Conservation (phyloP, 1,140 invertebrate genomes). For the Heliconius himera region DNA sequence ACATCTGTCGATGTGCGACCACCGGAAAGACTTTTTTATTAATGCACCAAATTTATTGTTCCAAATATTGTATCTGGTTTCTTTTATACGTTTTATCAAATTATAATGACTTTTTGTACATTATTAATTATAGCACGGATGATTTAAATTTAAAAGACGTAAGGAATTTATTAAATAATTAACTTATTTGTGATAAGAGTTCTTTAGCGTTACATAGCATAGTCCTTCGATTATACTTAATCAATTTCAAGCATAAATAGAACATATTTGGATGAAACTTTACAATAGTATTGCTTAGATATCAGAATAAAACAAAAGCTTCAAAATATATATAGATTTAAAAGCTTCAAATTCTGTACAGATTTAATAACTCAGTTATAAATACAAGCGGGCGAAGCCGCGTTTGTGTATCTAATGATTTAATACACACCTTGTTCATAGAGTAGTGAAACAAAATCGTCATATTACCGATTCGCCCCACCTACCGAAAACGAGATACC, state of each 20-base stretch:
- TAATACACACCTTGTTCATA: constrained; percentile 30
- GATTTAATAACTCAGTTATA: too few relatives aligned
- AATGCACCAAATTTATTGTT: constrained; percentile 36
- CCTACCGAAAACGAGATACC: constrained; percentile 76
- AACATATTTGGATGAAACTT: too few relatives aligned
- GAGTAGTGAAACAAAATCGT: constrained; percentile 48
- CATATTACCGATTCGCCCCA: constrained; percentile 67
- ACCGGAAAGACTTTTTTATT: constrained; percentile 43
- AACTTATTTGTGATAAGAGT: not conserved
- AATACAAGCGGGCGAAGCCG: not conserved
- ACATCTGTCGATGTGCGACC: constrained; percentile 42
- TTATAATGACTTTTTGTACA: constrained; percentile 8
- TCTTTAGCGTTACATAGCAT: not conserved
- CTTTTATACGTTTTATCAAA: constrained; percentile 24
- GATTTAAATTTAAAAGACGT: not conserved
- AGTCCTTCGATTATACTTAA: too few relatives aligned
- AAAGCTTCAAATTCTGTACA: too few relatives aligned
- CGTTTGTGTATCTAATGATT: not conserved
- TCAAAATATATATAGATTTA: too few relatives aligned
- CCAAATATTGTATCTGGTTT: constrained; percentile 34
- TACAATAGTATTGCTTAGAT: too few relatives aligned
- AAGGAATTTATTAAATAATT: too few relatives aligned
- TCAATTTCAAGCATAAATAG: too few relatives aligned
- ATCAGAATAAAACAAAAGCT: too few relatives aligned
- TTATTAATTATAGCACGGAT: not conserved